phyloP scores from a whole-genome alignment of 2,888 invertebrate species.

The Notodonta ziczac region DNA sequence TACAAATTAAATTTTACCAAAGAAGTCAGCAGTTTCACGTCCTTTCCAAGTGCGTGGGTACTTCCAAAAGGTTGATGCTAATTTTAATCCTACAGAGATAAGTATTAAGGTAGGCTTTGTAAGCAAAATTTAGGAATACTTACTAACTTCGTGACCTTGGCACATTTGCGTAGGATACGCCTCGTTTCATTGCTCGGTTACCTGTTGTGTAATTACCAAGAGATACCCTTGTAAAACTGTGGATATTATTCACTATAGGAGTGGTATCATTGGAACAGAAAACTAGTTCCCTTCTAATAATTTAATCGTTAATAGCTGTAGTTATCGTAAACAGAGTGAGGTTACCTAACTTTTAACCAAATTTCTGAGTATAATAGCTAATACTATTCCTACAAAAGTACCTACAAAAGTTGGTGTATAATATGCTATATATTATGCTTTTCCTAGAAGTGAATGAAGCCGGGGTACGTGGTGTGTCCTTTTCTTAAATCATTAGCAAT shows the following conservation, averaged over 20 bases:
- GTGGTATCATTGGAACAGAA: too few species aligned
- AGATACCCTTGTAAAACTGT: constrained; percentile 21
- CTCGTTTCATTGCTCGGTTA: constrained; percentile 17
- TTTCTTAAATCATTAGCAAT: too few species aligned
- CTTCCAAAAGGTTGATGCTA: constrained; percentile 4
- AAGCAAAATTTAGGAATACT: constrained; percentile 13
- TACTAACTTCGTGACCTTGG: constrained; percentile 20
- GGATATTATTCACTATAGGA: not conserved
- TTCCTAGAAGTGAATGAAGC: too few species aligned
- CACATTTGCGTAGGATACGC: constrained; percentile 23
- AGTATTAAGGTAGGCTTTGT: constrained; percentile 2
- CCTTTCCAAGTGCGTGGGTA: not conserved
- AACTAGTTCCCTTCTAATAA: too few species aligned
- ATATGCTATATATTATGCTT: too few species aligned
- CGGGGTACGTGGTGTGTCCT: too few species aligned
- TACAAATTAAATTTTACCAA: constrained; percentile 1
- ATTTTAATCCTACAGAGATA: constrained; percentile 4
- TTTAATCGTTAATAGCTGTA: too few species aligned
- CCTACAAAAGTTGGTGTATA: too few species aligned
- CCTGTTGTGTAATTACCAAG: constrained; percentile 29
- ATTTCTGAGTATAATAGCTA: too few species aligned
- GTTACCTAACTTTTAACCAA: too few species aligned
- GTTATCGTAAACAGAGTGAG: too few species aligned
- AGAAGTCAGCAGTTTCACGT: not conserved
- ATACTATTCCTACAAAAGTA: too few species aligned